Evolutionary conservation across 1,140 invertebrate genomes (phyloP).

Genomic region (Conopomorpha cramerella): DNA sequence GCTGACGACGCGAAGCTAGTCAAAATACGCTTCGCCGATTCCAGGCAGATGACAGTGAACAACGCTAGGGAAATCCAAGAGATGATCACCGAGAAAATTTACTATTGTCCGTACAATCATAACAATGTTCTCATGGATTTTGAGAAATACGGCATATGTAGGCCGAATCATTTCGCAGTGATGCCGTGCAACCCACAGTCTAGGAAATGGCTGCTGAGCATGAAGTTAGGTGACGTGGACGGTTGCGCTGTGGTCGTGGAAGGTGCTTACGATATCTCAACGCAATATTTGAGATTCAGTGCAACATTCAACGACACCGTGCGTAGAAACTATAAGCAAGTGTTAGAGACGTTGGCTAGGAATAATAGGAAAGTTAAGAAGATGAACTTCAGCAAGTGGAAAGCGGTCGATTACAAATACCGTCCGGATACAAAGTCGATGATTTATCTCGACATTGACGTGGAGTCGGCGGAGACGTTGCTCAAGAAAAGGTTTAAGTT

Average conservation of each 20-base stretch:
- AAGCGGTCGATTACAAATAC: conserved; percentile 8
- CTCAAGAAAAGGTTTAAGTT: conserved; percentile 19
- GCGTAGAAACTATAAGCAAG: conserved; percentile 18
- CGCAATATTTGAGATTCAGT: conserved; percentile 21
- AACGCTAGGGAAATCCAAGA: conserved; percentile 34
- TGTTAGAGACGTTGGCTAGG: no score
- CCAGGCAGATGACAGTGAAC: conserved; percentile 15
- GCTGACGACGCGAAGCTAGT: conserved; percentile 14
- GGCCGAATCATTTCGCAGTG: conserved; percentile 27
- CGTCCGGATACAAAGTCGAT: neutral
- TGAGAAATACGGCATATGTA: conserved; percentile 27
- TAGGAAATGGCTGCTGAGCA: conserved; percentile 20
- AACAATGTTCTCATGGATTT: conserved; percentile 28
- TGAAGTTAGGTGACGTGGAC: conserved; percentile 21
- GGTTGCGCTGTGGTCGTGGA: conserved; percentile 16
- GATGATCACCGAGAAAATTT: conserved; percentile 26
- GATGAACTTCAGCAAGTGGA: conserved; percentile 36
- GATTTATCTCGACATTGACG: conserved; percentile 28
- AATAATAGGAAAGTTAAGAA: no score
- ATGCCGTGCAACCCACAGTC: conserved; percentile 34
- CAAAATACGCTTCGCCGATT: conserved; percentile 25
- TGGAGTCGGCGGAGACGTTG: conserved; percentile 32
- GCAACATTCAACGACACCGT: conserved; percentile 6
- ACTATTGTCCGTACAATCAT: conserved; percentile 22
- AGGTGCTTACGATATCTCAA: conserved; percentile 17